Evolutionary conservation across 2,888 invertebrate species (phyloP).

Genomic region (Diarsia rubi): DNA sequence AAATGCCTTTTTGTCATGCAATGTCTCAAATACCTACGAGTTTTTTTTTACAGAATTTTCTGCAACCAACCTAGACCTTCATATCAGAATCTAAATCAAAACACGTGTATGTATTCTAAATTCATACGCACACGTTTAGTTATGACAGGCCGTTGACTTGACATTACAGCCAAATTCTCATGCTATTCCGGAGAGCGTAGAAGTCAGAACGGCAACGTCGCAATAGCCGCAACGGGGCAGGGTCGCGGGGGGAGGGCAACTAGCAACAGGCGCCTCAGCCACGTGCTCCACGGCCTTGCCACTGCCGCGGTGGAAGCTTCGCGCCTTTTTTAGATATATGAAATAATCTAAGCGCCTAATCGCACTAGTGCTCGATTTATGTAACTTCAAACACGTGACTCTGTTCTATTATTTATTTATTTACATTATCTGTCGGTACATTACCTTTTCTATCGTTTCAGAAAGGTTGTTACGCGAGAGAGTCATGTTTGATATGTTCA

Average conservation of each 20-base stretch:
- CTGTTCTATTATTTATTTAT: conserved; percentile 35
- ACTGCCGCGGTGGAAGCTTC: conserved; percentile 83
- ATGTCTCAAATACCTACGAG: not conserved
- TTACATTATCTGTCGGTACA: conserved; percentile 29
- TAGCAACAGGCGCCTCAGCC: conserved; percentile 89
- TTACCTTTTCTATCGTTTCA: conserved; percentile 13
- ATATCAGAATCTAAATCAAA: conserved; percentile 22
- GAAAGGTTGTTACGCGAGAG: not conserved
- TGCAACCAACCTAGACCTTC: conserved; percentile 5
- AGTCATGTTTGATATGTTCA: conserved; percentile 17
- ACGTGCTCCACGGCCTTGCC: conserved; percentile 89
- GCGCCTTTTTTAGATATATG: conserved; percentile 87
- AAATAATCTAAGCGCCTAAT: conserved; percentile 64
- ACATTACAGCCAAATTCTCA: conserved; percentile 79
- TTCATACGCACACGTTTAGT: conserved; percentile 56
- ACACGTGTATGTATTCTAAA: conserved; percentile 48
- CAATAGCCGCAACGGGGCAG: conserved; percentile 68
- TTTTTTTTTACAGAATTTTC: not conserved
- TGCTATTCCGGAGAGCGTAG: conserved; percentile 72
- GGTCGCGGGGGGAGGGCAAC: conserved; percentile 69
- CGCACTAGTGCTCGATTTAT: conserved; percentile 46
- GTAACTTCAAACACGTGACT: conserved; percentile 43
- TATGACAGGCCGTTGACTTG: conserved; percentile 74
- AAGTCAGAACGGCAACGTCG: conserved; percentile 86
- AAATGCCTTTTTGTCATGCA: conserved; percentile 8